Evolutionary conservation across 2,888 invertebrate species (phyloP).

Genomic region (Frankliniella intonsa): DNA sequence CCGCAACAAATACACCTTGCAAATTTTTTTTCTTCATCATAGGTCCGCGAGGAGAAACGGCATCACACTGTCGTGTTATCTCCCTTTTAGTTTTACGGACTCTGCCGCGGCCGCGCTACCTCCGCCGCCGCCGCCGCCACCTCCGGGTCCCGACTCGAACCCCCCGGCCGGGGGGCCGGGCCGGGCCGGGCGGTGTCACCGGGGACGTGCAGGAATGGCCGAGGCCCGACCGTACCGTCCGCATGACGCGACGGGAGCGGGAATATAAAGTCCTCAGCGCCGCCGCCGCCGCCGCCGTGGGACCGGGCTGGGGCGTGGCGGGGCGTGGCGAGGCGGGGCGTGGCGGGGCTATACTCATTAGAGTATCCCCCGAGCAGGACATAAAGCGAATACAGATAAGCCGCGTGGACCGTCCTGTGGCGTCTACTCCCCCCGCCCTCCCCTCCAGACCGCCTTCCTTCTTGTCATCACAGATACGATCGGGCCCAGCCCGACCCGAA

Average conservation of each 20-base stretch:
- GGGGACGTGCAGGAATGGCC: no score
- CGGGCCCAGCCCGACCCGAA: constrained; percentile 7
- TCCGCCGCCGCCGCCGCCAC: no score
- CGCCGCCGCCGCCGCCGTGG: neutral
- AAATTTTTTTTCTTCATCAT: no score
- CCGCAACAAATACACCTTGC: no score
- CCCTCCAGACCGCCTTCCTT: neutral
- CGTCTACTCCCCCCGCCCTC: neutral
- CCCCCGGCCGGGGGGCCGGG: no score
- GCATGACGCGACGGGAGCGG: neutral
- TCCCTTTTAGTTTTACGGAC: no score
- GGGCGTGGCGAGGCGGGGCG: neutral
- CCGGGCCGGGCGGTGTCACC: no score
- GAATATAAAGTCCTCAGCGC: neutral
- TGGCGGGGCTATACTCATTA: neutral
- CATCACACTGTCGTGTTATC: no score
- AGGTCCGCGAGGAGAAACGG: no score
- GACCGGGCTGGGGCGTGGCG: neutral
- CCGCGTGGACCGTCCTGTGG: neutral
- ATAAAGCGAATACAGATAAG: constrained; percentile 7
- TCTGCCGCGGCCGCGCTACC: no score
- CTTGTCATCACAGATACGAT: constrained; percentile 13
- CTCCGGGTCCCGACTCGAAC: no score
- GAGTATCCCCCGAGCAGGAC: neutral
- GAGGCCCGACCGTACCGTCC: neutral